These are phyloP conservation scores for Drosophila pandora DNA, from an alignment of 1,140 invertebrate species.

Conservation along the genomic window DNA sequence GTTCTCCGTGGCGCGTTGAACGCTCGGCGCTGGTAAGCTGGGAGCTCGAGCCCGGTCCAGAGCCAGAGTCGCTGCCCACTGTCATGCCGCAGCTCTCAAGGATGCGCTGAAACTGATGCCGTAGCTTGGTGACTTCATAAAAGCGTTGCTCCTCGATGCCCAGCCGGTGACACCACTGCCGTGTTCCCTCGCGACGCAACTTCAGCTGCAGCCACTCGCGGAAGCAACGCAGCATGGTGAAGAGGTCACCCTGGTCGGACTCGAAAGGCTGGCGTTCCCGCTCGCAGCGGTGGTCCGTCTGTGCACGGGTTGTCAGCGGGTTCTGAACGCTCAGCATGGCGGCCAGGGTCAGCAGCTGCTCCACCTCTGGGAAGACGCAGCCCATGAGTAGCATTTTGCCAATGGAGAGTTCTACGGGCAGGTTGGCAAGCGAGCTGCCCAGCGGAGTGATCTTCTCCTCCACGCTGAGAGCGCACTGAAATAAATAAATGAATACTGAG, in stretches of 20 bases:
- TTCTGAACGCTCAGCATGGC: slow-evolving; percentile 96
- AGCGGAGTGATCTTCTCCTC: slow-evolving; percentile 95
- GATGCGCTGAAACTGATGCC: slow-evolving; percentile 94
- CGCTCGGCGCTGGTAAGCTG: slow-evolving; percentile 90
- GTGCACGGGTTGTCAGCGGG: slow-evolving; percentile 95
- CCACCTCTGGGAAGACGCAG: slow-evolving; percentile 94
- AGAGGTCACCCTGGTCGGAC: slow-evolving; percentile 93
- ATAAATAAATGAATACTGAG: background rate
- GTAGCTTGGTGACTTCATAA: slow-evolving; percentile 97
- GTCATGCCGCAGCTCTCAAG: slow-evolving; percentile 90
- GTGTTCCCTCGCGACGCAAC: slow-evolving; percentile 83
- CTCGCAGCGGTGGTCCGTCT: slow-evolving; percentile 92
- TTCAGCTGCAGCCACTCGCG: slow-evolving; percentile 95
- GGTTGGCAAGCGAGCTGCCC: slow-evolving; percentile 92
- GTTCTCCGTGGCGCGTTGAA: slow-evolving; percentile 92
- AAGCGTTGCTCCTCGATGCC: slow-evolving; percentile 98
- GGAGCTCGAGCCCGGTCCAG: slow-evolving; percentile 55
- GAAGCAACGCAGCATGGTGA: slow-evolving; percentile 95
- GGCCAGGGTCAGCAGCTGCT: slow-evolving; percentile 95
- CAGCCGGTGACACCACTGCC: slow-evolving; percentile 93
- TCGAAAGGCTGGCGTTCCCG: slow-evolving; percentile 56
- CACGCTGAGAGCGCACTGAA: slow-evolving; percentile 88
- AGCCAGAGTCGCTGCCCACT: slow-evolving; percentile 39
- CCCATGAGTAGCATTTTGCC: slow-evolving; percentile 98
- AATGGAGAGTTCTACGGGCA: slow-evolving; percentile 97